phyloP scores from a whole-genome alignment of 2,797 vertebrate species.

The Hippopotamyrus pictus region DNA sequence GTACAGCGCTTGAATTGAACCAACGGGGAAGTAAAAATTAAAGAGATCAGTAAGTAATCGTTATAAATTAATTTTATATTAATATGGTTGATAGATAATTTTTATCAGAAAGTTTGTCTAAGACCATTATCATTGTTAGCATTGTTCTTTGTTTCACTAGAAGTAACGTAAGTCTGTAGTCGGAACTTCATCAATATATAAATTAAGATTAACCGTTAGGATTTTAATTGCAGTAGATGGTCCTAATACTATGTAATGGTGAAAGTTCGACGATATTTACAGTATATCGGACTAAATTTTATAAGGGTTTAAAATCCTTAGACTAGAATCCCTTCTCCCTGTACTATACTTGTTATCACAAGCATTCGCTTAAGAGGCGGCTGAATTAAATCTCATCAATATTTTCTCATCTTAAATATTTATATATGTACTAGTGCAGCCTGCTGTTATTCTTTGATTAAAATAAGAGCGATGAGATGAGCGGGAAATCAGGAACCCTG shows the following conservation, averaged over 20 bases:
- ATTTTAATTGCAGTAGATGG: neutral
- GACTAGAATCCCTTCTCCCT: neutral
- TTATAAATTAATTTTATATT: neutral
- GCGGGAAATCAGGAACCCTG: neutral
- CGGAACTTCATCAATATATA: neutral
- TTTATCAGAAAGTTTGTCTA: neutral
- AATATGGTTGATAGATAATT: neutral
- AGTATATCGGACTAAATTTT: neutral
- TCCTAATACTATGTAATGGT: neutral
- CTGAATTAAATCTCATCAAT: neutral
- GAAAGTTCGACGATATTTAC: neutral
- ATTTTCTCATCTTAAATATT: neutral
- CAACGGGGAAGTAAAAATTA: neutral
- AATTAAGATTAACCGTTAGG: neutral
- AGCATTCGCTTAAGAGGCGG: neutral
- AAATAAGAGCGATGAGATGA: neutral
- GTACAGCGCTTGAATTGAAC: neutral
- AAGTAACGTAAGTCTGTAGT: neutral
- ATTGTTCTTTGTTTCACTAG: neutral
- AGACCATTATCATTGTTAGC: neutral
- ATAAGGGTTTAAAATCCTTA: neutral
- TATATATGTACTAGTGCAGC: neutral
- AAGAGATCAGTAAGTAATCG: neutral
- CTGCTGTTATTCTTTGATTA: neutral
- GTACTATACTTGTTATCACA: neutral